A percentile compares a stretch with the other conserved stretches of the same genome.
Evolutionary conservation across 2,113 vertebrate species (phyloP).

Genomic region (Nesoenas mayeri): DNA sequence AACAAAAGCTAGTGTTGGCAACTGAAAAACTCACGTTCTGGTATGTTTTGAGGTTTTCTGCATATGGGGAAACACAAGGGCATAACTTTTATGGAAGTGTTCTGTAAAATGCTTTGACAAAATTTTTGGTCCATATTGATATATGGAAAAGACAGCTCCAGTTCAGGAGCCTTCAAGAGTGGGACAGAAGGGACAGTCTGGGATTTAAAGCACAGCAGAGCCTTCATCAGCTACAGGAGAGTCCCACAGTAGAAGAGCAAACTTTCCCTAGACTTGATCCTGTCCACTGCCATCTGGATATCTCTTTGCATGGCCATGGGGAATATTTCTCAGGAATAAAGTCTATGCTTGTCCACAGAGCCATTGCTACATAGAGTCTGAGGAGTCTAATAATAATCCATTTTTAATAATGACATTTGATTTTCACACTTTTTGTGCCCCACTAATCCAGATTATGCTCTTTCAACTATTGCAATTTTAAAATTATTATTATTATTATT

Average conservation of each 20-base stretch:
- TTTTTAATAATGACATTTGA: neutral
- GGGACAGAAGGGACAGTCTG: neutral
- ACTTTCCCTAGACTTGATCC: neutral
- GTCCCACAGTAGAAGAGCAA: neutral
- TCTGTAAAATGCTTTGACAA: neutral
- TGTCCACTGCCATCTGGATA: neutral
- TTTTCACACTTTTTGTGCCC: fast-evolving
- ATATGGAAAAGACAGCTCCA: neutral
- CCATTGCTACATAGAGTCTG: neutral
- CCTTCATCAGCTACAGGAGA: neutral
- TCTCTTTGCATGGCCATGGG: neutral
- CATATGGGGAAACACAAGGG: neutral
- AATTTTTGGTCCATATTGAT: neutral
- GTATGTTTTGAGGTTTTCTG: neutral
- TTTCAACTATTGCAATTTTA: neutral
- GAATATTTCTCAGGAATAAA: neutral
- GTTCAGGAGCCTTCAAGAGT: neutral
- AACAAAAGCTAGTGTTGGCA: neutral
- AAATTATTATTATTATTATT: too few species aligned
- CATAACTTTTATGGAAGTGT: neutral
- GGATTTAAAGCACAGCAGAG: neutral
- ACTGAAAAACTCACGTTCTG: neutral
- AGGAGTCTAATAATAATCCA: neutral
- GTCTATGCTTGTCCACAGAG: neutral
- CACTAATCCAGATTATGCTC: neutral